Evolutionary conservation across 2,113 vertebrate genomes (phyloP).

Genomic region (Crotalus helleri): DNA sequence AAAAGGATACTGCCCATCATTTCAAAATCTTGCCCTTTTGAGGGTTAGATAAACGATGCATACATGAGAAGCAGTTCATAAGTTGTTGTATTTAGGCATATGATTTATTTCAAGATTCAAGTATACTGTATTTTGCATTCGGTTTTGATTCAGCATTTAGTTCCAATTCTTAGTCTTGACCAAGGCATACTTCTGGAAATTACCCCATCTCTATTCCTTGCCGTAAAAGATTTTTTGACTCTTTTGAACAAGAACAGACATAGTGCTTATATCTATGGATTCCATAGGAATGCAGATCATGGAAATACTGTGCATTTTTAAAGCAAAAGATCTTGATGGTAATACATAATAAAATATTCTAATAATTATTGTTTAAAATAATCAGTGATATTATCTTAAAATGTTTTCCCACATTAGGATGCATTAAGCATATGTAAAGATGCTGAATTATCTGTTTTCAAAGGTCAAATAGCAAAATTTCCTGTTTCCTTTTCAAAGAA

Average conservation of each 20-base stretch:
- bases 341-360: neutral
- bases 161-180: neutral
- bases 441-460: neutral
- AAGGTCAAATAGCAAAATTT: neutral
- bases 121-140: neutral
- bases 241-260: neutral
- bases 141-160: neutral
- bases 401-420: neutral
- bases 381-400: neutral
- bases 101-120: neutral
- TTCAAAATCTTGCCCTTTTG: neutral
- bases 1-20: neutral
- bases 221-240: neutral
- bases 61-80: neutral
- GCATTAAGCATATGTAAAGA: neutral
- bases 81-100: neutral
- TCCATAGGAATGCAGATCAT: neutral
- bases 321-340: neutral
- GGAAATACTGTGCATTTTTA: slow-evolving; percentile 17
- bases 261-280: neutral
- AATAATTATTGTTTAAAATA: neutral
- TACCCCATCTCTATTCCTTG: neutral
- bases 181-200: neutral
- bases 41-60: neutral
- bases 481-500: neutral